These are phyloP conservation scores for Mactra quadrangularis DNA, from an alignment of 1,140 invertebrate species.

Conservation along the genomic window DNA sequence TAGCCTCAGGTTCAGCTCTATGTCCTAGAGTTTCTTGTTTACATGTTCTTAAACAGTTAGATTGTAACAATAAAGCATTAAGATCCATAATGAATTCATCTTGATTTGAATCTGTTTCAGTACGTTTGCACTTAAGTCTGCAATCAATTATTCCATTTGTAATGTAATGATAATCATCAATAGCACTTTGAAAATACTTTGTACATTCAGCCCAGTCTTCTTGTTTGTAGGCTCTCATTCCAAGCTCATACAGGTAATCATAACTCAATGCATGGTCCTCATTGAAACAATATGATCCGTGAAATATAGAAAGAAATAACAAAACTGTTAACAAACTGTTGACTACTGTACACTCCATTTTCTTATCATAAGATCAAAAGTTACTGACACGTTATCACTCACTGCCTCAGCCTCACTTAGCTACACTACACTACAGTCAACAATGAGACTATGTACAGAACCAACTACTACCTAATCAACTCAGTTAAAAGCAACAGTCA, in stretches of 20 bases:
- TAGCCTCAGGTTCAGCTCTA: conserved; percentile 22
- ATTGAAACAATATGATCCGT: too few species aligned
- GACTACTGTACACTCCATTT: too few species aligned
- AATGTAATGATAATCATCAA: conserved; percentile 52
- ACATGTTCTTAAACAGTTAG: conserved; percentile 53
- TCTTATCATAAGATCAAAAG: too few species aligned
- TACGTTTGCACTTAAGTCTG: conserved; percentile 52
- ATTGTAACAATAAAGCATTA: conserved; percentile 18
- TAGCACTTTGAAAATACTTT: conserved; percentile 33
- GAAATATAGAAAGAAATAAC: too few species aligned
- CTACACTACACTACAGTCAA: too few species aligned
- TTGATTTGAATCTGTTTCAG: background rate
- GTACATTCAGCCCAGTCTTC: conserved; percentile 44
- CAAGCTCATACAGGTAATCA: conserved; percentile 50
- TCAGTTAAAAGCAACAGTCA: too few species aligned
- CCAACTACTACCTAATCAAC: too few species aligned
- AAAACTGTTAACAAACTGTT: too few species aligned
- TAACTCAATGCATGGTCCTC: conserved; percentile 15
- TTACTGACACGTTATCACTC: too few species aligned
- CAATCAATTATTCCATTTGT: conserved; percentile 44
- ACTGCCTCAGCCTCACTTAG: too few species aligned
- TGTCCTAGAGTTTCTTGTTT: conserved; percentile 42
- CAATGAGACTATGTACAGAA: too few species aligned
- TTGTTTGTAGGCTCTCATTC: conserved; percentile 56
- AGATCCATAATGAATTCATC: background rate